phyloP scores from a whole-genome alignment of 1,140 invertebrate species.

The Bradysia coprophila region DNA sequence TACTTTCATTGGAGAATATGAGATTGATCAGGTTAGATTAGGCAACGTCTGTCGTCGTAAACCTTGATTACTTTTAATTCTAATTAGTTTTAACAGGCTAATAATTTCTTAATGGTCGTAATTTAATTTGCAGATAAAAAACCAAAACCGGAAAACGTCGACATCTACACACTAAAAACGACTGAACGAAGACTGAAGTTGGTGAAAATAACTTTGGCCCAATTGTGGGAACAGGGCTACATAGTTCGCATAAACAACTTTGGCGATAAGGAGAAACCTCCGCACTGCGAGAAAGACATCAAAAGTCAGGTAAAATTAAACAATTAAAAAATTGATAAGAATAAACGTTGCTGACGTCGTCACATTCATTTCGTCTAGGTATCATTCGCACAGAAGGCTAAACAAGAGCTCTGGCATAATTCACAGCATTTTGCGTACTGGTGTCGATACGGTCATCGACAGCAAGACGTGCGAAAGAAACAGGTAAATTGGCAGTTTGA shows the following conservation, averaged over 20 bases:
- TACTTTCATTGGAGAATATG: no score
- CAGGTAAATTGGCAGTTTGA: slow-evolving; percentile 30
- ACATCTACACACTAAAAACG: slow-evolving; percentile 39
- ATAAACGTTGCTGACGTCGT: neutral
- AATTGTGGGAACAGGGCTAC: slow-evolving; percentile 43
- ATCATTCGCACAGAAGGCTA: slow-evolving; percentile 21
- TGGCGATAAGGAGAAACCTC: slow-evolving; percentile 39
- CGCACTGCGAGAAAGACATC: slow-evolving; percentile 41
- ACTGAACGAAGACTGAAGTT: slow-evolving; percentile 38
- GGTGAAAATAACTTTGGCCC: slow-evolving; percentile 32
- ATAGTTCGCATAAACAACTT: slow-evolving; percentile 48
- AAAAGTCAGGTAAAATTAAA: slow-evolving; percentile 31
- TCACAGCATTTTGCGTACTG: slow-evolving; percentile 46
- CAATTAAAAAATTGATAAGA: slow-evolving; percentile 5
- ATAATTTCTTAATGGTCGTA: no score
- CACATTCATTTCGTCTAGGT: slow-evolving; percentile 9
- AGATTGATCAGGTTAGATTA: no score
- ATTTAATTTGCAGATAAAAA: slow-evolving; percentile 39
- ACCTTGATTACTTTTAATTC: no score
- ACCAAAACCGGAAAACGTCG: slow-evolving; percentile 43
- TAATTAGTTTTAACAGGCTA: no score
- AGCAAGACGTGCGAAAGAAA: slow-evolving; percentile 38
- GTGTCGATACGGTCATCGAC: slow-evolving; percentile 42
- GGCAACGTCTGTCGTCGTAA: no score
- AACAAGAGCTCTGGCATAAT: slow-evolving; percentile 35